These are phyloP conservation scores for Trichogramma evanescens DNA, from an alignment of 2,888 invertebrate species.

Conservation along the genomic window DNA sequence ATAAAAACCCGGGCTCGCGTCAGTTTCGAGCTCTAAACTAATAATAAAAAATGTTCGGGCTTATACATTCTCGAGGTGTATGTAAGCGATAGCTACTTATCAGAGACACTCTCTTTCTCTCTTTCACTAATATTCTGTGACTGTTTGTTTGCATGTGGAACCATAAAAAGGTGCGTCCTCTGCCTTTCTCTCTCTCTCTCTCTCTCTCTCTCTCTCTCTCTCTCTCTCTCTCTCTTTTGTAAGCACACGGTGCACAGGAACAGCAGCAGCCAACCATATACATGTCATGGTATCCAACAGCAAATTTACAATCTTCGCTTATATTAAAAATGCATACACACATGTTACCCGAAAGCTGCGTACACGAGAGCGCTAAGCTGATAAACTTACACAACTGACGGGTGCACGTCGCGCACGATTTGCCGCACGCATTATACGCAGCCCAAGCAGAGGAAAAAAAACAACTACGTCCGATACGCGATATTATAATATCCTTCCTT, in stretches of 20 bases:
- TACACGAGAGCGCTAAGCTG: conserved; percentile 26
- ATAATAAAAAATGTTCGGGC: conserved; percentile 23
- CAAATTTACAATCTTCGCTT: conserved; percentile 38
- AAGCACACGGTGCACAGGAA: too few relatives aligned
- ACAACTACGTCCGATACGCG: too few relatives aligned
- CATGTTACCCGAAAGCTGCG: conserved; percentile 2
- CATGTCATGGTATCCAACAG: conserved; percentile 34
- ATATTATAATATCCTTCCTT: too few relatives aligned
- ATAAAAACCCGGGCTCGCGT: conserved; percentile 13
- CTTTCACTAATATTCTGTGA: conserved; percentile 27
- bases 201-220: too few relatives aligned
- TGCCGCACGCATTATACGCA: conserved; percentile 10
- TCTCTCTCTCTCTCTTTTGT: too few relatives aligned
- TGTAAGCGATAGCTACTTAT: conserved; percentile 43
- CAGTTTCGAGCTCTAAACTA: conserved; percentile 39
- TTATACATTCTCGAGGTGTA: too few relatives aligned
- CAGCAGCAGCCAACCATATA: conserved; percentile 33
- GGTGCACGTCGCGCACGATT: conserved; percentile 13
- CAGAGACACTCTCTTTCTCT: conserved; percentile 41
- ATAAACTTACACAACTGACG: conserved; percentile 28
- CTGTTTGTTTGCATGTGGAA: too few relatives aligned
- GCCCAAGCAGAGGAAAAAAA: not conserved
- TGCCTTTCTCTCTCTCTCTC: too few relatives aligned
- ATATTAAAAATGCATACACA: conserved; percentile 40
- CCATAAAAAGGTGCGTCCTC: too few relatives aligned